phyloP scores from a whole-genome alignment of 2,888 invertebrate genomes.

The Netelia inedita region DNA sequence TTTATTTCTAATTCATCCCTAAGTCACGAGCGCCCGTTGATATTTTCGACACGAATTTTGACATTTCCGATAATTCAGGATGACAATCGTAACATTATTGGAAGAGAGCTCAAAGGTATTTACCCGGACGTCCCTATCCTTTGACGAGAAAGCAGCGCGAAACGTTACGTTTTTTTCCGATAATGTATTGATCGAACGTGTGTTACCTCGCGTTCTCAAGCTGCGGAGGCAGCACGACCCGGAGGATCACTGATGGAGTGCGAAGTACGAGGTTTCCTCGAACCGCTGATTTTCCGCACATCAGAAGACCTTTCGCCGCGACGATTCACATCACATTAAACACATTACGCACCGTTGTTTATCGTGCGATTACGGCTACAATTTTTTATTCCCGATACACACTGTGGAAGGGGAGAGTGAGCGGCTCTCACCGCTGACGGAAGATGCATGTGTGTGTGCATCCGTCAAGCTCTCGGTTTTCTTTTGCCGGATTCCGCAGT shows the following conservation, averaged over 20 bases:
- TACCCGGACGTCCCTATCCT: neutral
- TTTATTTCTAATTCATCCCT: neutral
- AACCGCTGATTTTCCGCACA: slow-evolving; percentile 26
- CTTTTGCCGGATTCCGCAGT: neutral
- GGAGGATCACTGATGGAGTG: slow-evolving; percentile 54
- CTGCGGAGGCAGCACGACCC: slow-evolving; percentile 62
- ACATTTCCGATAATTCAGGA: neutral
- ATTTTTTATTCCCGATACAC: slow-evolving; percentile 35
- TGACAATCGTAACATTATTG: slow-evolving; percentile 8
- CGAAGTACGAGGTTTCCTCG: slow-evolving; percentile 42
- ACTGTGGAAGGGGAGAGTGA: slow-evolving; percentile 8
- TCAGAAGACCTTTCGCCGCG: slow-evolving; percentile 30
- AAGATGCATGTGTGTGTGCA: neutral
- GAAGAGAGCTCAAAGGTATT: neutral
- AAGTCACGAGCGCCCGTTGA: neutral
- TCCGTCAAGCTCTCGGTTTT: slow-evolving; percentile 8
- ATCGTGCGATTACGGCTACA: slow-evolving; percentile 26
- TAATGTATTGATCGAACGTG: slow-evolving; percentile 79
- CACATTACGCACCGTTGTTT: neutral
- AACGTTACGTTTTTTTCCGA: slow-evolving; percentile 68
- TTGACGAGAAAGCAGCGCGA: slow-evolving; percentile 19
- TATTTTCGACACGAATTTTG: slow-evolving; percentile 11
- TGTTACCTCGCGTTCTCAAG: slow-evolving; percentile 77
- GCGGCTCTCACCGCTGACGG: neutral
- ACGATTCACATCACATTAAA: slow-evolving; percentile 1